Conservation (phyloP, 2,797 vertebrate genomes). For the Atherinosoma microstoma region DNA sequence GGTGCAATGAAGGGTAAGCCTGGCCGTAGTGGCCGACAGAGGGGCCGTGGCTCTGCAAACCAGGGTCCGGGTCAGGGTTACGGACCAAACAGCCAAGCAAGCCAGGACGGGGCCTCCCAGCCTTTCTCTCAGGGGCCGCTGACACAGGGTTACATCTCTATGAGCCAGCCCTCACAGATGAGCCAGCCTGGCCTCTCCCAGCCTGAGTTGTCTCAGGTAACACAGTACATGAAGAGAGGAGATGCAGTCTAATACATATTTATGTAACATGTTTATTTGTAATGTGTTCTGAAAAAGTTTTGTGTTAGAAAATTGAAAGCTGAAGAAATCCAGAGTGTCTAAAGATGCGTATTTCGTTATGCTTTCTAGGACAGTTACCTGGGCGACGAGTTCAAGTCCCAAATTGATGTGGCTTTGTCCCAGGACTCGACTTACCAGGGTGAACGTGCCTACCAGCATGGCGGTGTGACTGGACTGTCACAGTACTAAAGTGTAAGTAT, state of each 20-base stretch:
- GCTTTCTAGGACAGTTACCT: slow-evolving; percentile 95
- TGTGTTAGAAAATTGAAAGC: background rate
- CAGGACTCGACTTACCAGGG: slow-evolving; percentile 99
- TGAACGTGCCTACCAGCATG: slow-evolving; percentile 98
- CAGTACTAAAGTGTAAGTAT: slow-evolving; percentile 98
- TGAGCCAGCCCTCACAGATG: slow-evolving; percentile 99
- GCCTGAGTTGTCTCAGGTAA: slow-evolving; percentile 96
- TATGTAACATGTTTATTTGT: background rate
- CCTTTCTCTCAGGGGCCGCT: slow-evolving; percentile 98
- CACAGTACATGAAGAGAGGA: background rate
- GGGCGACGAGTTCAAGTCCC: slow-evolving; percentile 99
- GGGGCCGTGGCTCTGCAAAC: slow-evolving; percentile 88
- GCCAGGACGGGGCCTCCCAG: slow-evolving; percentile 96
- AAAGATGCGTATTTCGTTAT: background rate
- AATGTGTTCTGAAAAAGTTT: background rate
- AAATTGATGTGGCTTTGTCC: slow-evolving; percentile 98
- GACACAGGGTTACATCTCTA: slow-evolving; percentile 98
- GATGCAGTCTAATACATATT: background rate
- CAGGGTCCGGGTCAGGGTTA: slow-evolving; percentile 89
- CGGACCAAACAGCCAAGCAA: slow-evolving; percentile 92
- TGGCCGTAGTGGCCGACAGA: slow-evolving; percentile 93
- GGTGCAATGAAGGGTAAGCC: slow-evolving; percentile 93
- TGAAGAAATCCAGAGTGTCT: background rate
- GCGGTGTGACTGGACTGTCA: slow-evolving; percentile 98
- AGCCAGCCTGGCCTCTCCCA: slow-evolving; percentile 98